Base-by-base conservation (phyloP, 2,888 invertebrate species). In the Dryococelus australis region DNA sequence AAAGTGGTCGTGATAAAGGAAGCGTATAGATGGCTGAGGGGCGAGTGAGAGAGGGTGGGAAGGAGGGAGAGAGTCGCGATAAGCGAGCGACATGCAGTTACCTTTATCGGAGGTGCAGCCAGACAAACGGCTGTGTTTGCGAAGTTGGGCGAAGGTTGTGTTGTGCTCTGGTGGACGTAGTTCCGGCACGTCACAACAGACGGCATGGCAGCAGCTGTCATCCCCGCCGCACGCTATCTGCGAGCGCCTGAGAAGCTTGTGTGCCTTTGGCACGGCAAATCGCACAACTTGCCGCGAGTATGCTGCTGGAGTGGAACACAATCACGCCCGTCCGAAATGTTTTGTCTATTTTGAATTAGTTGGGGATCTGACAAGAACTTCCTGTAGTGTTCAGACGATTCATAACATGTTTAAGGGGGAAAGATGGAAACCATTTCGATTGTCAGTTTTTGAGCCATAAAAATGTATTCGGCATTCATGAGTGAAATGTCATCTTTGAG, bases 131-230 rank as follows among this genome's bases (percentile, higher is more conserved):
- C 65, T 16, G 65, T 65, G 47, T 65, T n/a, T n/a, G 65, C 8
- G n/a, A 65, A 65, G 65, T 65, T 65, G 65, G 65, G 65, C n/a
- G 65, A 65, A 65, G 65, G 65, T 65, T 65, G 65, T 65, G 65
- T 65, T 65, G 65, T 65, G 20, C 65, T n/a, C 65, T 0, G 65
- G 65, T 65, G 65, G 65, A 65, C 65, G 65, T 65, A 24, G 65
- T 65, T 65, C 65, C 65, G 65, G n/a, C 65, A n/a, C 65, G 65
- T 65, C 65, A 65, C 65, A 20, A 65, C 65, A 65, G 65, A 65
- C 16, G 65, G 65, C 65, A n/a, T 35, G 35, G 35, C 35, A 65
- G 65, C 65, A 65, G 13, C 65, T 65, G 65, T 65, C 65, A 65
- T 10, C 24, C 65, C 12, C 16, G 65, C 65, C 65, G 65, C 20